A percentile compares a stretch with the other conserved stretches of the same genome.
phyloP scores from a whole-genome alignment of 2,113 vertebrate genomes.

The Strix aluco region DNA sequence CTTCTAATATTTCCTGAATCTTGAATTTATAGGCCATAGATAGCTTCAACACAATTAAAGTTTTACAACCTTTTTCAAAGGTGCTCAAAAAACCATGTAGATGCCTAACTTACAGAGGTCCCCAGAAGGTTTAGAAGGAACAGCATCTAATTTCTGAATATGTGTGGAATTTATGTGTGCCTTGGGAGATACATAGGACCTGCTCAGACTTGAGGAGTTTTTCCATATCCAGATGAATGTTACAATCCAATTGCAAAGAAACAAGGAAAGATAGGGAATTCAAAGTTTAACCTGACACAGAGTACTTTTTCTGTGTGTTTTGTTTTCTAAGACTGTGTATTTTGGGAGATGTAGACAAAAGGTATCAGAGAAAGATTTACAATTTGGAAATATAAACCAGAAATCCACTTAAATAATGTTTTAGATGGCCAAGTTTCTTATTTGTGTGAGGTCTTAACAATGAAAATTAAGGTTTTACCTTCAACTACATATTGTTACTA shows the following conservation, averaged over 20 bases:
- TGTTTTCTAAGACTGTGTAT: not conserved
- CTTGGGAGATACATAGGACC: not conserved
- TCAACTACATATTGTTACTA: not conserved
- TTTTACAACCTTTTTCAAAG: not conserved
- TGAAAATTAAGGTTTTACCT: not conserved
- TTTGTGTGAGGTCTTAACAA: not conserved
- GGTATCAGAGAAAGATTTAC: not conserved
- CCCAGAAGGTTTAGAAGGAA: not conserved
- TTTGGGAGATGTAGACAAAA: not conserved
- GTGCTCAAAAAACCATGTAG: not conserved
- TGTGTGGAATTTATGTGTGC: not conserved
- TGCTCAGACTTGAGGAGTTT: not conserved
- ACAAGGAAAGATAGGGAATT: not conserved
- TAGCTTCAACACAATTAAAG: not conserved
- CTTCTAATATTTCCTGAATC: not conserved
- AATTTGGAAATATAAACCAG: not conserved
- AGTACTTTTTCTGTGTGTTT: not conserved
- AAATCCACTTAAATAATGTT: not conserved
- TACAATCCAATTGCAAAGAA: not conserved
- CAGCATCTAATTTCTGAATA: not conserved
- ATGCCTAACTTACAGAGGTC: not conserved
- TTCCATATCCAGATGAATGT: not conserved
- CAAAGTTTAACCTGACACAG: not conserved
- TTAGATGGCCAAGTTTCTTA: not conserved
- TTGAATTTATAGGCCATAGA: not conserved